Percentiles rank a stretch among this genome's conserved stretches.
Conservation (phyloP, 2,113 vertebrate species). For the Phaethornis superciliosus region DNA sequence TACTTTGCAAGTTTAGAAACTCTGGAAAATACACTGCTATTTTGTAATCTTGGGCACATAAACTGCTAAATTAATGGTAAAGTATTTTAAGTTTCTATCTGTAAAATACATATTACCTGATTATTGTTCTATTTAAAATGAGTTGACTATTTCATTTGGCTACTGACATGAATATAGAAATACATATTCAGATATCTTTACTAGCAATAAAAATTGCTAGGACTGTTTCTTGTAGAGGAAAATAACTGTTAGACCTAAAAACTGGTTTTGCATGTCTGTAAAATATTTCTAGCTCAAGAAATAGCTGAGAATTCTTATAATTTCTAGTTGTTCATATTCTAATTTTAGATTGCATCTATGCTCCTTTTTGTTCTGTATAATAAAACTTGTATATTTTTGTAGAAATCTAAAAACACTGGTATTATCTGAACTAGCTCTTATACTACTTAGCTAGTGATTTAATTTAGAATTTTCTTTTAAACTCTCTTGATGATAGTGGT, state of each 20-base stretch:
- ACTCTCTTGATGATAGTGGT: not conserved
- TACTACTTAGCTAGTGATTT: not conserved
- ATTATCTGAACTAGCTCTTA: not conserved
- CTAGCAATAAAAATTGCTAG: not conserved
- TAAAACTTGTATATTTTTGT: not conserved
- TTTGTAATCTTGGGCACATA: not conserved
- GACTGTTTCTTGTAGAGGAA: not conserved
- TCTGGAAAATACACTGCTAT: not conserved
- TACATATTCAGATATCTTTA: not conserved
- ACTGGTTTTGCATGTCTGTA: not conserved
- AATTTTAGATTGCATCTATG: not conserved
- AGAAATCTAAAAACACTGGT: not conserved
- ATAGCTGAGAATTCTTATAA: not conserved
- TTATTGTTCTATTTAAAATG: not conserved
- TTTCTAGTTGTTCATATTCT: not conserved
- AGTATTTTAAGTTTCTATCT: not conserved
- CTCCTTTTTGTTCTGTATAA: not conserved
- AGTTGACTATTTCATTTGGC: not conserved
- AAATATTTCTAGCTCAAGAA: not conserved
- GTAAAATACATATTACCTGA: not conserved
- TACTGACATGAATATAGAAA: not conserved
- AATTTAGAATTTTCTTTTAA: not conserved
- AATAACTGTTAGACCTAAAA: not conserved
- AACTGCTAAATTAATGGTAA: not conserved
- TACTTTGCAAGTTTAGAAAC: not conserved